phyloP scores from a whole-genome alignment of 1,140 invertebrate genomes.

The silkworm (Bombyx mori) region DNA sequence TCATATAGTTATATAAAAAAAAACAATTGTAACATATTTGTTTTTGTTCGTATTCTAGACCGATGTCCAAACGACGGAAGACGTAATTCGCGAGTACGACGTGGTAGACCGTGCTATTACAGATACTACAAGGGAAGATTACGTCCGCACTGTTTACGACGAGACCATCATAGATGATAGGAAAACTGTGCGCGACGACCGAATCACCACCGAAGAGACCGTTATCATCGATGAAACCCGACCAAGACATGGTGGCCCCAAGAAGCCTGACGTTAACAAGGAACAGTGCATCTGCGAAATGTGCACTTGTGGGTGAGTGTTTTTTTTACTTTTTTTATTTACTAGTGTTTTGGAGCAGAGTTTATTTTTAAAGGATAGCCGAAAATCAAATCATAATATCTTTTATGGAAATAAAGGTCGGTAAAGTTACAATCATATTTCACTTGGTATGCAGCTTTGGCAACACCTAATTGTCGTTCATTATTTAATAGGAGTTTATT shows the following conservation, averaged over 20 bases:
- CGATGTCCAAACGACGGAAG: conserved; percentile 66
- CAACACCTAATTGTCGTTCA: not conserved
- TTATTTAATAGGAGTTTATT: not conserved
- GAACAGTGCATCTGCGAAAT: conserved; percentile 92
- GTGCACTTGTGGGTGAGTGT: conserved; percentile 91
- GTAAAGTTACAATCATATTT: no score
- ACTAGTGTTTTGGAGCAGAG: no score
- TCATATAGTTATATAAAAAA: not conserved
- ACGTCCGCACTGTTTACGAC: conserved; percentile 59
- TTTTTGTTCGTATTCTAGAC: conserved; percentile 38
- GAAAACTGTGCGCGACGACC: conserved; percentile 62
- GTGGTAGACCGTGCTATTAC: conserved; percentile 65
- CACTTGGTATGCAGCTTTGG: not conserved
- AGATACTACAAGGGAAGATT: conserved; percentile 47
- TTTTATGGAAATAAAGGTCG: no score
- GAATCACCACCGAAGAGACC: conserved; percentile 42
- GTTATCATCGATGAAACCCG: conserved; percentile 44
- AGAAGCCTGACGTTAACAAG: conserved; percentile 71
- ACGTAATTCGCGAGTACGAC: conserved; percentile 60
- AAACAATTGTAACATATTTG: not conserved
- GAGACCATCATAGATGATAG: conserved; percentile 60
- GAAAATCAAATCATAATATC: no score
- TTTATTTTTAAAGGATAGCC: no score
- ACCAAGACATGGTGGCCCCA: conserved; percentile 52
- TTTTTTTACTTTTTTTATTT: not conserved